These are phyloP conservation scores for Hermatobates lingyangjiaoensis DNA, from an alignment of 1,140 invertebrate species.

Conservation along the genomic window DNA sequence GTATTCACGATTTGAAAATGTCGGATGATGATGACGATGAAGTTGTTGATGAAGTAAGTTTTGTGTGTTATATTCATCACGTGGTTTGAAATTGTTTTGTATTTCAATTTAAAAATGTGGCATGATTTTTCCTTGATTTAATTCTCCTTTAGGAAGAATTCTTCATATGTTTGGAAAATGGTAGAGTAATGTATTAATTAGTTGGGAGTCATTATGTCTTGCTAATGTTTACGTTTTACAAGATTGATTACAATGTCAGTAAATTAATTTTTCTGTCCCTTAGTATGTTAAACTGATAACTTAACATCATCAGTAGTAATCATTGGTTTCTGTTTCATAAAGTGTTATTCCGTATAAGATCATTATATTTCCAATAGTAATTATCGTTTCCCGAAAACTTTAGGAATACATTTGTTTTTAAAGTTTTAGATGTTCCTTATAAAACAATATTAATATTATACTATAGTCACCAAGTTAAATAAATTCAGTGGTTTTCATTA, in stretches of 20 bases:
- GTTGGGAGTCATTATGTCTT: not conserved
- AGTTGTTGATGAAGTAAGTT: not conserved
- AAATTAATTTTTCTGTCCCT: not conserved
- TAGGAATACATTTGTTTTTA: no score
- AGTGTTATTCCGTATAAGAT: no score
- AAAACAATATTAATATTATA: no score
- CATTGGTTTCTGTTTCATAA: no score
- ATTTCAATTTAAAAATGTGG: not conserved
- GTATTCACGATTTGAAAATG: not conserved
- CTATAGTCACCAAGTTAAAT: no score
- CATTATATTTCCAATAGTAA: no score
- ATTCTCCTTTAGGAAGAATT: not conserved
- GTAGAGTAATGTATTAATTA: not conserved
- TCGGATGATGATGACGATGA: constrained; percentile 5
- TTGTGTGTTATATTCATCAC: not conserved
- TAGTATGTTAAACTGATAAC: no score
- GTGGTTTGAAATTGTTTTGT: not conserved
- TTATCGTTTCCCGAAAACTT: no score
- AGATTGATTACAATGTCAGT: not conserved
- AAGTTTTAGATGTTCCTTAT: no score
- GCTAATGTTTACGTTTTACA: not conserved
- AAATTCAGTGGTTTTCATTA: no score
- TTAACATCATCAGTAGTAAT: no score
- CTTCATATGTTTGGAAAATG: not conserved
- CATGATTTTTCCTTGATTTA: not conserved